Evolutionary conservation across 2,888 invertebrate genomes (phyloP).

Genomic region (Zaprionus lineosus): DNA sequence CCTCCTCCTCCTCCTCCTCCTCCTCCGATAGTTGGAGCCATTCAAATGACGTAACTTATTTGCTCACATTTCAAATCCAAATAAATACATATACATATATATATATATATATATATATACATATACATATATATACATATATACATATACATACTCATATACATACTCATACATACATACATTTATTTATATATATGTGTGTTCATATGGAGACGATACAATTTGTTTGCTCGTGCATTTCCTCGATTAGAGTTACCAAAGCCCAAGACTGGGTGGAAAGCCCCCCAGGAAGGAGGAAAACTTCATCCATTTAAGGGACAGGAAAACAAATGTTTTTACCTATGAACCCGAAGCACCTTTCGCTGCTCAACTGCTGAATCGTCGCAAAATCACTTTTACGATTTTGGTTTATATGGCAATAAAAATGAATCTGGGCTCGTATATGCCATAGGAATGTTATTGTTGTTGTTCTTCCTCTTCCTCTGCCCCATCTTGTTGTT

Average conservation of each 20-base stretch:
- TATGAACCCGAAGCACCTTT: conserved; percentile 36
- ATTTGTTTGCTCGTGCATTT: conserved; percentile 13
- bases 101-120: no score
- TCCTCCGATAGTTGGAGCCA: no score
- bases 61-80: conserved; percentile 40
- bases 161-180: no score
- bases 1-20: no score
- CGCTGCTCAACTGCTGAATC: conserved; percentile 67
- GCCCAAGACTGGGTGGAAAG: no score
- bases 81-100: no score
- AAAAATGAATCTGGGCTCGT: conserved; percentile 46
- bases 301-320: conserved; percentile 21
- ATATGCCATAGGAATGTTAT: conserved; percentile 15
- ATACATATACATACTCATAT: no score
- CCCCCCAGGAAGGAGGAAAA: no score
- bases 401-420: conserved; percentile 73
- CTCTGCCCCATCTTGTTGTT: not conserved
- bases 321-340: conserved; percentile 37
- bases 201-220: conserved; percentile 31
- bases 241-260: conserved; percentile 9
- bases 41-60: conserved; percentile 45
- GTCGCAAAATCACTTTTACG: conserved; percentile 77
- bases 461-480: conserved; percentile 5
- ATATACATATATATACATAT: no score
- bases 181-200: no score